These are phyloP conservation scores for Paramormyrops hopkinsi DNA, from an alignment of 2,797 vertebrate genomes.

Conservation along the genomic window DNA sequence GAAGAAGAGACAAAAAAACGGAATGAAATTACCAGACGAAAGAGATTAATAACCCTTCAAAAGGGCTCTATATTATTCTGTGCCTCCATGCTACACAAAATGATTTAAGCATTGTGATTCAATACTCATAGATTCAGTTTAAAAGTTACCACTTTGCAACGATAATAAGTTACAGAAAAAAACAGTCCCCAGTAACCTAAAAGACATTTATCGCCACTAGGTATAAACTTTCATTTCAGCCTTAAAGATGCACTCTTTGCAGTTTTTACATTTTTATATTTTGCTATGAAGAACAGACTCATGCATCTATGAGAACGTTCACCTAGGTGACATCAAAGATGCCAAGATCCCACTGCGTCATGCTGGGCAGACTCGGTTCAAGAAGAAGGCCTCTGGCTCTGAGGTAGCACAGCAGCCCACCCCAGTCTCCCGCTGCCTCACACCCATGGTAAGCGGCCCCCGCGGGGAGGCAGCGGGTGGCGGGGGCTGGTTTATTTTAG, in stretches of 20 bases:
- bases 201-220: neutral
- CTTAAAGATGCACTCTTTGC: neutral
- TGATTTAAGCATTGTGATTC: neutral
- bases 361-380: conserved; percentile 32
- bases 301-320: neutral
- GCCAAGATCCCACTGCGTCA: conserved; percentile 39
- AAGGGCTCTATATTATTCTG: neutral
- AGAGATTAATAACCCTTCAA: neutral
- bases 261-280: neutral
- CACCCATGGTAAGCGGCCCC: neutral
- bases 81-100: neutral
- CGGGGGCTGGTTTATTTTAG: neutral
- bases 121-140: neutral
- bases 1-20: neutral
- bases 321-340: conserved; percentile 27
- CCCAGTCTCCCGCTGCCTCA: neutral
- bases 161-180: neutral
- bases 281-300: neutral
- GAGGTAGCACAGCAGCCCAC: neutral
- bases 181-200: neutral
- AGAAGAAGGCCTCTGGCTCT: conserved; percentile 32
- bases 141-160: neutral
- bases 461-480: neutral
- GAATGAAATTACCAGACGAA: neutral
- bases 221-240: neutral